phyloP scores from a whole-genome alignment of 2,888 invertebrate species.

The Alloplasta piceator region DNA sequence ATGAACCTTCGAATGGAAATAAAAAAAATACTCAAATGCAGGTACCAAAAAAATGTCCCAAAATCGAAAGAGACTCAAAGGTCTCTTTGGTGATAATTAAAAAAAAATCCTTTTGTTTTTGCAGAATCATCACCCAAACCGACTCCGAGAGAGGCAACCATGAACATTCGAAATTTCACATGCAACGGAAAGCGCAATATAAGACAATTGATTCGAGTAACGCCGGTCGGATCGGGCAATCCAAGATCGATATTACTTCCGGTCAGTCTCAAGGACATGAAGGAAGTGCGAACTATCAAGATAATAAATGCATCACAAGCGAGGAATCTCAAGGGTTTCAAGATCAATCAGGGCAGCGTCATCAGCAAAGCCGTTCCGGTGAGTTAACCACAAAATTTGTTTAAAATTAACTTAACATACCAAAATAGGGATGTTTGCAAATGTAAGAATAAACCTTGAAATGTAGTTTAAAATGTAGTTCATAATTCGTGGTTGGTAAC shows the following conservation, averaged over 20 bases:
- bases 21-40: too few species aligned
- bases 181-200: conserved; percentile 77
- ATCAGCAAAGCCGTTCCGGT: conserved; percentile 78
- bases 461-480: too few species aligned
- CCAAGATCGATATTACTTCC: conserved; percentile 89
- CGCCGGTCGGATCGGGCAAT: conserved; percentile 81
- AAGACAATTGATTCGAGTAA: conserved; percentile 80
- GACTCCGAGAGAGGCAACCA: conserved; percentile 67
- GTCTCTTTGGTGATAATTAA: too few species aligned
- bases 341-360: conserved; percentile 77
- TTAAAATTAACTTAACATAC: too few species aligned
- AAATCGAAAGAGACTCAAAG: too few species aligned
- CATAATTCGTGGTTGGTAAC: too few species aligned
- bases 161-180: conserved; percentile 75
- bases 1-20: too few species aligned
- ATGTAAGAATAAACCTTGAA: too few species aligned
- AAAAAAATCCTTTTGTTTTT: conserved; percentile 26
- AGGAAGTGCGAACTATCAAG: conserved; percentile 89
- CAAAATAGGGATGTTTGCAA: too few species aligned
- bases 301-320: conserved; percentile 87
- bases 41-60: too few species aligned
- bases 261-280: conserved; percentile 88
- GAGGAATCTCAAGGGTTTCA: conserved; percentile 78
- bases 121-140: conserved; percentile 70
- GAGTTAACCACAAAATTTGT: conserved; percentile 39